Percentiles rank a stretch among this genome's conserved stretches.
These are phyloP conservation scores for Petrolisthes cinctipes DNA, from an alignment of 2,888 invertebrate species.

Conservation along the genomic window DNA sequence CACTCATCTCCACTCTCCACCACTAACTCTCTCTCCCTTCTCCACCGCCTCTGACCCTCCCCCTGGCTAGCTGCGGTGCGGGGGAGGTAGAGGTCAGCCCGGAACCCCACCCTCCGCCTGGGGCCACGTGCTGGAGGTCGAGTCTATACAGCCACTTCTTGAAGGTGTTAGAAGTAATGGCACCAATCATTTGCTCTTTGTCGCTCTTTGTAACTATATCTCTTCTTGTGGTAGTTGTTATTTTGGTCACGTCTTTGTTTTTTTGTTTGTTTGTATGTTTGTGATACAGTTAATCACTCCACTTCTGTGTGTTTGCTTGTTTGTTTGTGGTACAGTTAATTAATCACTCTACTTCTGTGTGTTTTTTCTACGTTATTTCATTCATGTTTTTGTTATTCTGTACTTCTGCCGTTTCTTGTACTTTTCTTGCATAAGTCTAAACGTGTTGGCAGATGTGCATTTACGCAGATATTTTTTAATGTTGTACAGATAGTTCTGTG, in stretches of 20 bases:
- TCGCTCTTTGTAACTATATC: constrained; percentile 1
- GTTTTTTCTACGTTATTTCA: background rate
- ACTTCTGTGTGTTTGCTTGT: background rate
- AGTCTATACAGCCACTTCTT: background rate
- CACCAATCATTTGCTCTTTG: background rate
- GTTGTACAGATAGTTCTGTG: too few relatives aligned
- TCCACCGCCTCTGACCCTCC: background rate
- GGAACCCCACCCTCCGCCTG: constrained; percentile 18
- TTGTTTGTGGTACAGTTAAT: background rate
- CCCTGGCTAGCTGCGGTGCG: background rate
- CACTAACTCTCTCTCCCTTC: background rate
- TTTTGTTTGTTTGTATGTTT: background rate
- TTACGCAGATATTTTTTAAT: too few relatives aligned
- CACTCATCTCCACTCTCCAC: background rate
- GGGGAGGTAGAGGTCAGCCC: background rate
- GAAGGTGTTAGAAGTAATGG: constrained; percentile 22
- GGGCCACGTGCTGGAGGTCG: background rate
- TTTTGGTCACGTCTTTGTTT: background rate
- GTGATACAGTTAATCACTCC: background rate
- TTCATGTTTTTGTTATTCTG: background rate
- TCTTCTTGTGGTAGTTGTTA: background rate
- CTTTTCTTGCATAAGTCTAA: background rate
- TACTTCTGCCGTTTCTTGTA: background rate
- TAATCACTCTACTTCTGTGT: background rate
- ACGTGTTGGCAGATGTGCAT: too few relatives aligned